phyloP scores from a whole-genome alignment of 1,140 invertebrate genomes.

The Drosophila subpulchrella region DNA sequence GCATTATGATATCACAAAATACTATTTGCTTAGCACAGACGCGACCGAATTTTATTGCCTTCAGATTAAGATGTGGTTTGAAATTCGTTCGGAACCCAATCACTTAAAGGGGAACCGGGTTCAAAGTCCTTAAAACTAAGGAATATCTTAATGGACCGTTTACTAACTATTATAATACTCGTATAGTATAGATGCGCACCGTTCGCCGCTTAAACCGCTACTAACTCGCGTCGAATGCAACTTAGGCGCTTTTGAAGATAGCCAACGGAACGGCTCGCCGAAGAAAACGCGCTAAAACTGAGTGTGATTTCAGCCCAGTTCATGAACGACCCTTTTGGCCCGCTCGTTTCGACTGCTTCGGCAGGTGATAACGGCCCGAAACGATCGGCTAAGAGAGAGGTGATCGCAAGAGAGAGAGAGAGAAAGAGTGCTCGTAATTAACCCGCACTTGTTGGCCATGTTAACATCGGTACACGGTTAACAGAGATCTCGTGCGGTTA shows the following conservation, averaged over 20 bases:
- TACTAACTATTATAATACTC: neutral
- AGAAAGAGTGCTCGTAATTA: constrained; percentile 54
- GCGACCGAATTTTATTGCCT: constrained; percentile 34
- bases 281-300: constrained; percentile 65
- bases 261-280: constrained; percentile 22
- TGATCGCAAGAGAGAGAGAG: constrained; percentile 22
- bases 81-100: constrained; percentile 10
- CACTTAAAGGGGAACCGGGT: neutral
- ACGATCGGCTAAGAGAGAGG: constrained; percentile 31
- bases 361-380: constrained; percentile 53
- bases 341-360: constrained; percentile 15
- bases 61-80: constrained; percentile 34
- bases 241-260: constrained; percentile 72
- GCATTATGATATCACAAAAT: constrained; percentile 48
- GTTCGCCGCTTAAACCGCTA: constrained; percentile 62
- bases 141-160: constrained; percentile 8
- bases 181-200: constrained; percentile 40
- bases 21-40: constrained; percentile 40
- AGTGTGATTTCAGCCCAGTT: constrained; percentile 67
- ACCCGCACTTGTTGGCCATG: constrained; percentile 72
- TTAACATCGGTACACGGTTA: constrained; percentile 59
- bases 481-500: constrained; percentile 64
- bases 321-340: constrained; percentile 31
- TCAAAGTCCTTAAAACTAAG: constrained; percentile 36
- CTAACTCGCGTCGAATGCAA: constrained; percentile 65